A percentile compares a stretch with the other conserved stretches of the same genome.
Evolutionary conservation across 2,797 vertebrate species (phyloP).

Genomic region (Melanotaenia maccullochi): DNA sequence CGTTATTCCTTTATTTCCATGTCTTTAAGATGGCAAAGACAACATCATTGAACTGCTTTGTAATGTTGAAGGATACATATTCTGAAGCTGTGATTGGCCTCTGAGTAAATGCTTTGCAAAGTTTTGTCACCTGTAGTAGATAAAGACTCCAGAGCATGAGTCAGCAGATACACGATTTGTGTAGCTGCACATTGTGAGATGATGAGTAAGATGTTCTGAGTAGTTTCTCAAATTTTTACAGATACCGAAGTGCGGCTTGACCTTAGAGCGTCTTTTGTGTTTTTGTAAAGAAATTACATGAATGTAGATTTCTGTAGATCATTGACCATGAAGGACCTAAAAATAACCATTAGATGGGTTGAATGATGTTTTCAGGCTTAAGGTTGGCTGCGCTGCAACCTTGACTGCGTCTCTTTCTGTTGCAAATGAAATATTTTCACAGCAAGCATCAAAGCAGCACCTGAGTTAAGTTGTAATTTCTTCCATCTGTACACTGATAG

Average conservation of each 20-base stretch:
- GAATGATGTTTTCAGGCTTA: slow-evolving; percentile 25
- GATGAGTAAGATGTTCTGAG: slow-evolving; percentile 23
- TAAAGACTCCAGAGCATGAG: slow-evolving; percentile 13
- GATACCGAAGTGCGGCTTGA: slow-evolving; percentile 19
- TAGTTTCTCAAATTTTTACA: slow-evolving; percentile 30
- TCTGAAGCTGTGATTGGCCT: slow-evolving; percentile 3
- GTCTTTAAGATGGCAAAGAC: not conserved
- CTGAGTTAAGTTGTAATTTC: slow-evolving; percentile 26
- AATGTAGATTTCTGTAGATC: slow-evolving; percentile 7
- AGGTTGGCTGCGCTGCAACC: slow-evolving; percentile 8
- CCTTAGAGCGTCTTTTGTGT: not conserved
- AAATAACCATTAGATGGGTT: slow-evolving; percentile 27
- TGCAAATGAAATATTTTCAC: slow-evolving; percentile 11
- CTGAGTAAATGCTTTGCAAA: not conserved
- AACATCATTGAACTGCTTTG: not conserved
- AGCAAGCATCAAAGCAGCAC: slow-evolving; percentile 24
- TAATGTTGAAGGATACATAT: not conserved
- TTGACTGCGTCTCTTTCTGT: not conserved
- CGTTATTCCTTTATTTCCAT: not conserved
- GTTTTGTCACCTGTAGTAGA: slow-evolving; percentile 11
- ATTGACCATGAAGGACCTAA: not conserved
- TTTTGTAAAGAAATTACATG: not conserved
- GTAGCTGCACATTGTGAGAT: slow-evolving; percentile 5
- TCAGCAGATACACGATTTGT: slow-evolving; percentile 19
- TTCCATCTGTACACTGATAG: slow-evolving; percentile 32